Conservation (phyloP, 2,888 invertebrate genomes). For the Xanthorhoe designata region DNA sequence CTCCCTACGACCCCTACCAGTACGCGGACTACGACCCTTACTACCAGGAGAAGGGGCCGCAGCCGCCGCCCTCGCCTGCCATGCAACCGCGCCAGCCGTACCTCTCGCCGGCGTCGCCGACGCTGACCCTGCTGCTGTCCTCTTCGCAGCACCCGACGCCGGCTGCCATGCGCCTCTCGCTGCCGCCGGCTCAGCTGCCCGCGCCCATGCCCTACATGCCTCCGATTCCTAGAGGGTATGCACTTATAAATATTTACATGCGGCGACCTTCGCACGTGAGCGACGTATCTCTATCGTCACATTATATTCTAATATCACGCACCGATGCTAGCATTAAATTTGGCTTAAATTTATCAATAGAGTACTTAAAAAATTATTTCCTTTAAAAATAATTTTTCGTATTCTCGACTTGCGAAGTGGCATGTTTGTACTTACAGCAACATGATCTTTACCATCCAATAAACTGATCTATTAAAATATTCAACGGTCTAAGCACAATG, state of each 20-base stretch:
- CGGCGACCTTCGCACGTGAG: constrained; percentile 20
- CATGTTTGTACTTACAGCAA: constrained; percentile 24
- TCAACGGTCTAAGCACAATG: constrained; percentile 5
- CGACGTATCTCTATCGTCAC: constrained; percentile 7
- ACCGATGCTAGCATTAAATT: constrained; percentile 5
- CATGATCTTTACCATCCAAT: constrained; percentile 11
- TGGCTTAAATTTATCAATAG: background rate
- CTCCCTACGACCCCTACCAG: constrained; percentile 52
- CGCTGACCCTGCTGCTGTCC: constrained; percentile 39
- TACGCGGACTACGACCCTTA: constrained; percentile 51
- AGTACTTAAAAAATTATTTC: constrained; percentile 2
- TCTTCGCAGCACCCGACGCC: constrained; percentile 39
- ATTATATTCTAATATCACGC: constrained; percentile 19
- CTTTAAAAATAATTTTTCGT: background rate
- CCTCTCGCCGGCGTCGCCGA: constrained; percentile 41
- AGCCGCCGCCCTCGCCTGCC: constrained; percentile 31
- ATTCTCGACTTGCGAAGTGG: constrained; percentile 9
- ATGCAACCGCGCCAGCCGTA: constrained; percentile 35
- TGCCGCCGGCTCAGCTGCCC: constrained; percentile 41
- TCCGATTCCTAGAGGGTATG: constrained; percentile 49
- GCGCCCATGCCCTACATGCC: constrained; percentile 36
- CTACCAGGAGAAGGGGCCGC: constrained; percentile 44
- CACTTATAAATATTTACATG: constrained; percentile 34
- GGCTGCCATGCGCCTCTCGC: constrained; percentile 34
- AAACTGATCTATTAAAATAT: background rate